Percentiles rank a stretch among this genome's conserved stretches.
Conservation (phyloP, 2,888 invertebrate genomes). For the Pseudococcus viburni region DNA sequence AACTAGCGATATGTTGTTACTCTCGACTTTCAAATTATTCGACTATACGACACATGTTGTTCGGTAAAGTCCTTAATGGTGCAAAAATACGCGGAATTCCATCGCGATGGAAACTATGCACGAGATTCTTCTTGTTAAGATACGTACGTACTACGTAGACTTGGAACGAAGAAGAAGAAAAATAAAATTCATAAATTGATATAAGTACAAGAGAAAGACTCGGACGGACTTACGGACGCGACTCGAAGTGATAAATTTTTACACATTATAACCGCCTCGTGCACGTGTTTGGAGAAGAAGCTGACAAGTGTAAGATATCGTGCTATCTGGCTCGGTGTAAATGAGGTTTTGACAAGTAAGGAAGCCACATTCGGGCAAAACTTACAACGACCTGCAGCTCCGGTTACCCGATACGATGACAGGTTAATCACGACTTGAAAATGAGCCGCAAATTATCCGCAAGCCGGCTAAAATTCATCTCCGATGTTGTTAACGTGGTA, state of each 20-base stretch:
- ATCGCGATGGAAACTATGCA: not conserved
- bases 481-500: not conserved
- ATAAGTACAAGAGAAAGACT: conserved; percentile 8
- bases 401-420: conserved; percentile 47
- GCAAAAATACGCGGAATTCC: conserved; percentile 14
- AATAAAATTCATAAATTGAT: conserved; percentile 12
- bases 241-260: conserved; percentile 44
- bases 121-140: not conserved
- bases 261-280: not conserved
- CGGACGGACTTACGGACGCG: not conserved
- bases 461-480: not conserved
- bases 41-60: conserved; percentile 3
- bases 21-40: conserved; percentile 16
- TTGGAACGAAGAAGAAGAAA: not conserved
- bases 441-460: conserved; percentile 21
- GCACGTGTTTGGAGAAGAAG: conserved; percentile 26
- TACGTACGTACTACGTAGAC: not conserved
- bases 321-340: not conserved
- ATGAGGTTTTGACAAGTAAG: conserved; percentile 40
- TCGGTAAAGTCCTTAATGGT: not conserved
- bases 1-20: not conserved
- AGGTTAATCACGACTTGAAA: conserved; percentile 50
- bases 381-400: conserved; percentile 6
- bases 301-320: conserved; percentile 53
- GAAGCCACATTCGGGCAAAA: conserved; percentile 48